These are phyloP conservation scores for Taphrorychus bicolor DNA, from an alignment of 2,888 invertebrate genomes.

Conservation along the genomic window DNA sequence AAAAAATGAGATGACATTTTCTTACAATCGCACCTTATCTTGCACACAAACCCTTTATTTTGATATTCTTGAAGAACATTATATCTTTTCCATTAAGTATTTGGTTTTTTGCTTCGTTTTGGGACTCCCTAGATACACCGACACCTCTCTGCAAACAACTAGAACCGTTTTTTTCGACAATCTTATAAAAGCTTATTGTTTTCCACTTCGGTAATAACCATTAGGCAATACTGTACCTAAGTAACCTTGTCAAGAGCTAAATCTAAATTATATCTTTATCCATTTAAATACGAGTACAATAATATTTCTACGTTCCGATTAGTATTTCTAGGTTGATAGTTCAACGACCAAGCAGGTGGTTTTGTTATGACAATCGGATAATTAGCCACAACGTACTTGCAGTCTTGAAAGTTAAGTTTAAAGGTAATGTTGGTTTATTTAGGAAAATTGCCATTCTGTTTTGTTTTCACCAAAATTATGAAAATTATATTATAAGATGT, in stretches of 20 bases:
- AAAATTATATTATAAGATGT: too few relatives aligned
- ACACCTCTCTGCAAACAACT: too few relatives aligned
- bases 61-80: too few relatives aligned
- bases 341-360: slow-evolving; percentile 9
- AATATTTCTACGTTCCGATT: slow-evolving; percentile 8
- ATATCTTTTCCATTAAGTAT: too few relatives aligned
- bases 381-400: slow-evolving; percentile 8
- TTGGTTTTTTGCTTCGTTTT: too few relatives aligned
- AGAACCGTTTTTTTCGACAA: too few relatives aligned
- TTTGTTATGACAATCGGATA: slow-evolving; percentile 9
- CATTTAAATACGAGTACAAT: slow-evolving; percentile 3
- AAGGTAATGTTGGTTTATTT: not conserved
- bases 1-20: too few relatives aligned
- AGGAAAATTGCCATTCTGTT: not conserved
- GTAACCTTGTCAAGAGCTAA: slow-evolving; percentile 1
- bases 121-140: too few relatives aligned
- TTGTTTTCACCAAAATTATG: too few relatives aligned
- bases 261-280: not conserved
- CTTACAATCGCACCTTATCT: too few relatives aligned
- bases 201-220: slow-evolving; percentile 1
- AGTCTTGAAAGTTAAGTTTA: not conserved
- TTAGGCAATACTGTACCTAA: not conserved
- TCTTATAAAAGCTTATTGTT: slow-evolving; percentile 2
- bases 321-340: slow-evolving; percentile 11
- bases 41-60: too few relatives aligned